Percentiles rank a stretch among this genome's conserved stretches.
phyloP scores from a whole-genome alignment of 64 coral and sea anemone genomes.

The Stichodactyla mertensii region DNA sequence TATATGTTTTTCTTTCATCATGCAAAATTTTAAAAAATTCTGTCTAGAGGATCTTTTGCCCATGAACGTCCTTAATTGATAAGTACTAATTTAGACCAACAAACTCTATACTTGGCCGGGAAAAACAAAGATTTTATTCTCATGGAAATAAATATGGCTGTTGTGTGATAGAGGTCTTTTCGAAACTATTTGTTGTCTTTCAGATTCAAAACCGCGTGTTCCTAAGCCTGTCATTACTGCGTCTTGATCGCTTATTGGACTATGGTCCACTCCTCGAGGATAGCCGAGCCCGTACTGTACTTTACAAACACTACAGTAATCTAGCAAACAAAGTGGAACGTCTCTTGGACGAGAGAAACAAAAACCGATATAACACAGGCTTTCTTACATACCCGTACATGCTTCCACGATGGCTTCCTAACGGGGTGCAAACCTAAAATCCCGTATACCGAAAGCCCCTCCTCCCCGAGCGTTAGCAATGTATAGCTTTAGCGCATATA shows the following conservation, averaged over 20 bases:
- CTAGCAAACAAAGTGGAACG: slow-evolving; percentile 11
- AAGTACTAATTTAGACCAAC: too few relatives aligned
- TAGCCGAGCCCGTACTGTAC: background rate
- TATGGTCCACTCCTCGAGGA: slow-evolving; percentile 27
- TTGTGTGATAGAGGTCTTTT: background rate
- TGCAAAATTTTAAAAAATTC: too few relatives aligned
- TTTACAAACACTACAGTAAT: slow-evolving; percentile 31
- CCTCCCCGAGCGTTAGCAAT: background rate
- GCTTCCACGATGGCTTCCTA: slow-evolving; percentile 42
- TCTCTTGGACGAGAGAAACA: slow-evolving; percentile 33
- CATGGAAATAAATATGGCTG: background rate
- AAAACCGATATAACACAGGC: slow-evolving; percentile 2
- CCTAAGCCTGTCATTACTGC: background rate
- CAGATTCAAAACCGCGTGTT: slow-evolving; percentile 15
- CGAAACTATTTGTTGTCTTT: background rate
- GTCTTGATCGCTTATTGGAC: slow-evolving; percentile 43
- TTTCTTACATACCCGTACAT: slow-evolving; percentile 60
- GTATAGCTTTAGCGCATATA: too few relatives aligned
- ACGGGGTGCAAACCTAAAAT: slow-evolving; percentile 43
- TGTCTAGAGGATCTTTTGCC: too few relatives aligned
- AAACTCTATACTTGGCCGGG: too few relatives aligned
- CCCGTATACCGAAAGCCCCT: background rate
- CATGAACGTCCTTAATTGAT: too few relatives aligned
- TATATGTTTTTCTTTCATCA: too few relatives aligned
- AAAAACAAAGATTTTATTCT: background rate